Evolutionary conservation across 1,140 invertebrate genomes (phyloP).

Genomic region (Hyles vespertilio): DNA sequence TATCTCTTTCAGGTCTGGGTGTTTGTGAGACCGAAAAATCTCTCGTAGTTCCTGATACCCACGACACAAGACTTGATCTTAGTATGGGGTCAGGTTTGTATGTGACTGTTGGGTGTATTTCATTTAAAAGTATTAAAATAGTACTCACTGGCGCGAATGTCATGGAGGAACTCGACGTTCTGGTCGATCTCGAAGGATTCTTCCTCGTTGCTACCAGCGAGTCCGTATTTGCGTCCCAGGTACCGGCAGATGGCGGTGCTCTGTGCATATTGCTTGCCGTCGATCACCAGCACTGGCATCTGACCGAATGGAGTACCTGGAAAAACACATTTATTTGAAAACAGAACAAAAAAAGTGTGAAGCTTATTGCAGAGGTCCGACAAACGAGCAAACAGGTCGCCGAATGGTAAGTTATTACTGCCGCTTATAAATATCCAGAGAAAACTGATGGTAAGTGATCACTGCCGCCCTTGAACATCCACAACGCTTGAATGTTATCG

Average conservation of each 20-base stretch:
- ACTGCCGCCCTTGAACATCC: too few species aligned
- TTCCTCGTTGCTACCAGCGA: slow-evolving; percentile 79
- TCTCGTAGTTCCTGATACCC: too few species aligned
- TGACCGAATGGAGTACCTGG: slow-evolving; percentile 74
- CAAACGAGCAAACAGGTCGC: too few species aligned
- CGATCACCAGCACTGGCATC: slow-evolving; percentile 81
- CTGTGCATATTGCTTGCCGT: slow-evolving; percentile 79
- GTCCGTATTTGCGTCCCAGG: slow-evolving; percentile 72
- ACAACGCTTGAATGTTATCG: too few species aligned
- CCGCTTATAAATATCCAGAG: too few species aligned
- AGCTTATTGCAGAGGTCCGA: background rate
- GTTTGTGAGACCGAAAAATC: too few species aligned
- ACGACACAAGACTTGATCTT: too few species aligned
- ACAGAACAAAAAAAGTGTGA: background rate
- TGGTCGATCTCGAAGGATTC: slow-evolving; percentile 79
- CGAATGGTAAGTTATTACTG: too few species aligned
- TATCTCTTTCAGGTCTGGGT: too few species aligned
- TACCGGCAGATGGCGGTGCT: slow-evolving; percentile 80
- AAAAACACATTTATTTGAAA: slow-evolving; percentile 5
- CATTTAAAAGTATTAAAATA: background rate
- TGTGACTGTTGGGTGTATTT: background rate
- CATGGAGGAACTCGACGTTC: slow-evolving; percentile 76
- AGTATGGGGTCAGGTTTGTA: background rate
- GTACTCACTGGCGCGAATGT: slow-evolving; percentile 51
- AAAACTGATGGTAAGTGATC: too few species aligned